These are phyloP conservation scores for Salvator merianae DNA, from an alignment of 2,113 vertebrate genomes.

Conservation along the genomic window DNA sequence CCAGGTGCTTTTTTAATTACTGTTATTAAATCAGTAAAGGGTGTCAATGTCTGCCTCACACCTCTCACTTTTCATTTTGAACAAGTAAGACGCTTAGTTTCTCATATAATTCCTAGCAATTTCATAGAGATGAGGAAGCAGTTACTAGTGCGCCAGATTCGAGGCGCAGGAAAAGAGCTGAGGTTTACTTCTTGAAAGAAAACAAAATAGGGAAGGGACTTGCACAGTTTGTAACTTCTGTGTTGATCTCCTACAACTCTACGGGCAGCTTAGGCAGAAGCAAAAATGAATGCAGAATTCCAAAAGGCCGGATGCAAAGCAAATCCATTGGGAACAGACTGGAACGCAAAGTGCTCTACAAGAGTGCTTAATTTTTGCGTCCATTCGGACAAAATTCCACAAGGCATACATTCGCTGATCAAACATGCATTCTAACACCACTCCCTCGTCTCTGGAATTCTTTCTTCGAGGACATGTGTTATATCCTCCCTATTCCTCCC, in stretches of 20 bases:
- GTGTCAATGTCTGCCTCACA: neutral
- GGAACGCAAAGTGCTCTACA: neutral
- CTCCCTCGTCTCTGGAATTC: constrained; percentile 16
- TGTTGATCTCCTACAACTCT: neutral
- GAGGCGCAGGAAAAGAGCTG: neutral
- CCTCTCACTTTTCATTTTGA: neutral
- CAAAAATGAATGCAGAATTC: neutral
- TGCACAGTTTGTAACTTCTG: neutral
- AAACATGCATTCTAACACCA: constrained; percentile 23
- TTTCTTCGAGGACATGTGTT: neutral
- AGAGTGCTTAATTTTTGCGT: neutral
- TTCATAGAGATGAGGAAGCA: neutral
- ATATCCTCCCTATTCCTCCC: neutral
- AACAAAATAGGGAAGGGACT: neutral
- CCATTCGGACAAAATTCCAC: constrained; percentile 25
- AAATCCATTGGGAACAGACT: neutral
- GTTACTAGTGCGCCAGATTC: neutral
- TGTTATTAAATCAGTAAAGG: neutral
- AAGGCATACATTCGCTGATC: constrained; percentile 20
- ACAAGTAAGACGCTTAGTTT: neutral
- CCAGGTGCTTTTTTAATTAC: neutral
- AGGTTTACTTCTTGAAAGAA: neutral
- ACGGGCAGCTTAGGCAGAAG: neutral
- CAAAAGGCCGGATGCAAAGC: neutral
- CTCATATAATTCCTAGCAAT: neutral